phyloP scores from a whole-genome alignment of 2,888 invertebrate species.

The Herminia tarsipennalis region DNA sequence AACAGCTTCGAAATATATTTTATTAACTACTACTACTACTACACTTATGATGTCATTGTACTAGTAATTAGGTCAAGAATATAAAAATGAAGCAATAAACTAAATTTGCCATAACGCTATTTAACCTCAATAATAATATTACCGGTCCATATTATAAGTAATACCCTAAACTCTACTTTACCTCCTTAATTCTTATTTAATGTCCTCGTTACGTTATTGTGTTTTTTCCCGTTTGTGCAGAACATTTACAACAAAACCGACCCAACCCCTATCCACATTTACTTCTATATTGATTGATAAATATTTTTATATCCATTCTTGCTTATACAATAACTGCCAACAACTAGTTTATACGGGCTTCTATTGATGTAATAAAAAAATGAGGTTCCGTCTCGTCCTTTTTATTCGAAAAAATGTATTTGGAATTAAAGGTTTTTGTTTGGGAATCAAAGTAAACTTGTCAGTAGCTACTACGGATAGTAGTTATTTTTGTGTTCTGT shows the following conservation, averaged over 20 bases:
- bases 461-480: conserved; percentile 7
- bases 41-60: no score
- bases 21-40: no score
- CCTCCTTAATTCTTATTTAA: not conserved
- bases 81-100: no score
- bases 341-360: conserved; percentile 25
- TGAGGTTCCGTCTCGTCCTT: conserved; percentile 14
- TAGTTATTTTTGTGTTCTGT: not conserved
- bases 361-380: conserved; percentile 24
- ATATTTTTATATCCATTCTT: conserved; percentile 11
- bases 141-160: no score
- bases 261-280: not conserved
- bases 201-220: not conserved
- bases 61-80: no score
- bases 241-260: not conserved
- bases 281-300: conserved; percentile 11
- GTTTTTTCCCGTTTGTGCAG: conserved; percentile 7
- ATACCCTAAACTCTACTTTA: no score
- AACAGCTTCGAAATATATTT: no score
- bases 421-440: conserved; percentile 17
- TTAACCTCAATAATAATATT: not conserved
- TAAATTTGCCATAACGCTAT: not conserved
- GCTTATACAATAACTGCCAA: conserved; percentile 19
- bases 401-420: conserved; percentile 27
- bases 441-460: conserved; percentile 15